Evolutionary conservation across 2,888 invertebrate species (phyloP).

Genomic region (Herminia tarsipennalis): DNA sequence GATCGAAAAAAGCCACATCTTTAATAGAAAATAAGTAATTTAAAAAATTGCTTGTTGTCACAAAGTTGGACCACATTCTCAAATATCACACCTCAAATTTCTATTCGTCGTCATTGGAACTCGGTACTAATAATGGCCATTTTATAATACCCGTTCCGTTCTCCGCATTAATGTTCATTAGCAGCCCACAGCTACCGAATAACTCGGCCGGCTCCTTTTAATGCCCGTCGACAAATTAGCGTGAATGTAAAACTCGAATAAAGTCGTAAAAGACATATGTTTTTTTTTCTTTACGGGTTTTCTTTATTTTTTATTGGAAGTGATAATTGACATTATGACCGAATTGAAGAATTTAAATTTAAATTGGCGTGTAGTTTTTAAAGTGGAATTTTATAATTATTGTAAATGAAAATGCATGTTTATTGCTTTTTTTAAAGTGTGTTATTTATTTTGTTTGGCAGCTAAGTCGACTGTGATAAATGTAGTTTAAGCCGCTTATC

Average conservation of each 20-base stretch:
- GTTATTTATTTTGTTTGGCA: slow-evolving; percentile 15
- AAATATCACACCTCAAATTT: slow-evolving; percentile 36
- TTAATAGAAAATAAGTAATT: not conserved
- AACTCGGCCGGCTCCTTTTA: slow-evolving; percentile 80
- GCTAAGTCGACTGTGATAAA: slow-evolving; percentile 6
- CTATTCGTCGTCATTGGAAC: slow-evolving; percentile 20
- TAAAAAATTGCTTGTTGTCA: slow-evolving; percentile 11
- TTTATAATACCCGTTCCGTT: slow-evolving; percentile 65
- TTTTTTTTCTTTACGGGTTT: slow-evolving; percentile 66
- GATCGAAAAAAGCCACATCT: too few relatives aligned
- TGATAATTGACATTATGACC: slow-evolving; percentile 84
- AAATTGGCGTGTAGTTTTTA: slow-evolving; percentile 66
- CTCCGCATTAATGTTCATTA: slow-evolving; percentile 81
- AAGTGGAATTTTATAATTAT: slow-evolving; percentile 34
- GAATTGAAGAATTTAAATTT: slow-evolving; percentile 68
- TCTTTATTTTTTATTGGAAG: slow-evolving; percentile 73
- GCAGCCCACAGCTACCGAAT: slow-evolving; percentile 80
- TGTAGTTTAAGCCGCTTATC: not conserved
- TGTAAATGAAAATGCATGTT: slow-evolving; percentile 10
- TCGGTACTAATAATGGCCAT: slow-evolving; percentile 62
- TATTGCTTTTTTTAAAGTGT: not conserved
- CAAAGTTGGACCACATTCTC: slow-evolving; percentile 11
- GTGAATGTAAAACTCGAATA: slow-evolving; percentile 82
- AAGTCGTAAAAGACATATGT: slow-evolving; percentile 77
- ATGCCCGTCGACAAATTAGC: slow-evolving; percentile 83